Percentiles rank a stretch among this genome's conserved stretches.
These are phyloP conservation scores for Patella pellucida DNA, from an alignment of 2,888 invertebrate genomes.

Conservation along the genomic window DNA sequence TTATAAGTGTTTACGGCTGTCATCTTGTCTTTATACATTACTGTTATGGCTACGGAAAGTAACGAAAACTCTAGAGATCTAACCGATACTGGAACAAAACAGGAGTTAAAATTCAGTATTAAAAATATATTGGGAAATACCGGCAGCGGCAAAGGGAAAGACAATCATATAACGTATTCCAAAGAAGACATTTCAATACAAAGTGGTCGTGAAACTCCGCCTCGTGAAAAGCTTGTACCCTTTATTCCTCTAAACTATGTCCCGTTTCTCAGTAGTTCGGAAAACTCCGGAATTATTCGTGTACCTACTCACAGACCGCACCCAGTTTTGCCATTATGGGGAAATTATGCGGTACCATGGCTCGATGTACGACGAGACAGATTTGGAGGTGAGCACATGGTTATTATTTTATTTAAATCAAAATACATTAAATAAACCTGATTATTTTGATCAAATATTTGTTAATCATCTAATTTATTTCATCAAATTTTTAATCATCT, in stretches of 20 bases:
- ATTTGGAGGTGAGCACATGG: slow-evolving; percentile 57
- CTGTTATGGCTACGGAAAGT: not conserved
- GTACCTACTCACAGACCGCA: slow-evolving; percentile 58
- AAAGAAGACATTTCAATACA: not conserved
- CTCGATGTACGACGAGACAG: slow-evolving; percentile 65
- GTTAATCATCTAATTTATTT: no score
- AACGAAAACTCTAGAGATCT: not conserved
- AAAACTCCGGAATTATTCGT: slow-evolving; percentile 48
- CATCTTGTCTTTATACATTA: no score
- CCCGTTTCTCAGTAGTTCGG: slow-evolving; percentile 10
- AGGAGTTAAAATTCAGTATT: slow-evolving; percentile 56
- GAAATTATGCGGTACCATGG: slow-evolving; percentile 61
- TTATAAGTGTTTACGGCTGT: no score
- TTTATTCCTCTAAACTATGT: slow-evolving; percentile 6
- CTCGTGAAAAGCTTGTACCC: not conserved
- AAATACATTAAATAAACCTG: no score
- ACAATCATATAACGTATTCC: no score
- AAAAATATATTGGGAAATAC: slow-evolving; percentile 50
- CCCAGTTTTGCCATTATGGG: slow-evolving; percentile 48
- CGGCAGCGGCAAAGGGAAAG: not conserved
- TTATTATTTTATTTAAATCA: no score
- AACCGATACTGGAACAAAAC: not conserved
- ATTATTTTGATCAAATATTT: no score
- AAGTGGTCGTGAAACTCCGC: not conserved
- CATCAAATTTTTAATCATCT: no score